Evolutionary conservation across 2,113 vertebrate species (phyloP).

Genomic region (Larimichthys polyactis): DNA sequence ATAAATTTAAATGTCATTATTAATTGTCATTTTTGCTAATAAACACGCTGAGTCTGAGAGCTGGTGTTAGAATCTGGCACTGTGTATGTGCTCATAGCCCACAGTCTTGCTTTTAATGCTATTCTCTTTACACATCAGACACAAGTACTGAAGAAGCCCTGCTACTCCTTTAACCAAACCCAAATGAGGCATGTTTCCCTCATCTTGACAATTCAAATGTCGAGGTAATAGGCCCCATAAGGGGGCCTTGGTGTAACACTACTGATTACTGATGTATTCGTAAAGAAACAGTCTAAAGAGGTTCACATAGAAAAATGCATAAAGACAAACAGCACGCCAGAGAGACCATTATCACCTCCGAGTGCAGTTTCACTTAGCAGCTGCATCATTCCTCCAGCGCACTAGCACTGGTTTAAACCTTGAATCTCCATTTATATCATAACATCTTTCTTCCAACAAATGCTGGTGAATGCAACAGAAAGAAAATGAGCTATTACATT

Average conservation of each 20-base stretch:
- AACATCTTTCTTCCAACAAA: not conserved
- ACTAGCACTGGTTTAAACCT: not conserved
- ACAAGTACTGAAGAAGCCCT: slow-evolving; percentile 2
- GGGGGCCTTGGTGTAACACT: slow-evolving; percentile 13
- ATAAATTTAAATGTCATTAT: not conserved
- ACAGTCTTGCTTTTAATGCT: not conserved
- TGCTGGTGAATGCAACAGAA: not conserved
- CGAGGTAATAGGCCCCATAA: slow-evolving; percentile 20
- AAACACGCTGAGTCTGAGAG: not conserved
- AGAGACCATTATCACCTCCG: slow-evolving; percentile 37
- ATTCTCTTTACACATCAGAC: slow-evolving; percentile 17
- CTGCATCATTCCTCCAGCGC: not conserved
- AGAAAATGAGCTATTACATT: not conserved
- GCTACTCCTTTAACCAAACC: slow-evolving; percentile 1
- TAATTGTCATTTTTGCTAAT: not conserved
- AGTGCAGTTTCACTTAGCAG: slow-evolving; percentile 18
- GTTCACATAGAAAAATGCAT: not conserved
- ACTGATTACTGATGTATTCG: slow-evolving; percentile 3
- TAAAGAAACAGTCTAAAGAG: slow-evolving; percentile 15
- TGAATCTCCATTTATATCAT: not conserved
- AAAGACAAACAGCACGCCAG: slow-evolving; percentile 9
- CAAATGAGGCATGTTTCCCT: slow-evolving; percentile 15
- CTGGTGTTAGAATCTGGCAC: not conserved
- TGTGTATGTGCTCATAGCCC: not conserved
- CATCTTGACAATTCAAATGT: slow-evolving; percentile 29